Evolutionary conservation across 2,113 vertebrate species (phyloP), one percentile per base, ranked within the genome.

Genomic region (Osmerus mordax): DNA sequence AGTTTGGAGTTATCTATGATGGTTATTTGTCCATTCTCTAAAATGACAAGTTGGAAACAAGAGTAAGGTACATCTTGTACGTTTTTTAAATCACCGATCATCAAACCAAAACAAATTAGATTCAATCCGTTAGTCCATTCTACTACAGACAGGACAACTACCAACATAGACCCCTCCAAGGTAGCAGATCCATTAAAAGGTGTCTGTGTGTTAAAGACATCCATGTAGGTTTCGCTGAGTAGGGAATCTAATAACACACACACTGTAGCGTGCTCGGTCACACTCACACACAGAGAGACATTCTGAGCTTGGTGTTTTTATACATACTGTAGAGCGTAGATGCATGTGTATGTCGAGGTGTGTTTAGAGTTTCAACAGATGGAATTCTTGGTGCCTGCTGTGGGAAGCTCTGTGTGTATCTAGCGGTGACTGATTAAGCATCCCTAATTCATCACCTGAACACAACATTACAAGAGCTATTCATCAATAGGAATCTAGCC

Each of bases 1-100:
- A 3, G 12, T 21, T 55, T 25, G 51, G 74, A 86, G 85, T 54
- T 54, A 84, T 84, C 87, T 85, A 74, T 82, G 84, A 81, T 81
- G 87, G 83, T 76, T 70, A 71, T 76, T 69, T 4, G 0, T 29
- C 61, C 64, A 16, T 36, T 67, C 7, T 62, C 9, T 11, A 62
- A 6, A 29, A 62, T 25, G 54, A 16, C 15, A 56, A 56, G 54
- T 16, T 56, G 54, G n/a, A 56, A 56, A 6, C 54, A 5, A 18
- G n/a, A 56, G 14, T 18, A 56, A 18, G 54, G 15, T 56, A 56
- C n/a, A 56, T 56, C n/a, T 18, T 54, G 12, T 13, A 54, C 16
- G 53, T 15, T 56, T 1, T n/a, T 56, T 47, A 47, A 47, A 47
- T 47, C 8, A 36, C 32, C 32, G 32, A 7, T 36, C 32, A 36